phyloP scores from a whole-genome alignment of 2,888 invertebrate species.

The Zhengitettix transpicula region DNA sequence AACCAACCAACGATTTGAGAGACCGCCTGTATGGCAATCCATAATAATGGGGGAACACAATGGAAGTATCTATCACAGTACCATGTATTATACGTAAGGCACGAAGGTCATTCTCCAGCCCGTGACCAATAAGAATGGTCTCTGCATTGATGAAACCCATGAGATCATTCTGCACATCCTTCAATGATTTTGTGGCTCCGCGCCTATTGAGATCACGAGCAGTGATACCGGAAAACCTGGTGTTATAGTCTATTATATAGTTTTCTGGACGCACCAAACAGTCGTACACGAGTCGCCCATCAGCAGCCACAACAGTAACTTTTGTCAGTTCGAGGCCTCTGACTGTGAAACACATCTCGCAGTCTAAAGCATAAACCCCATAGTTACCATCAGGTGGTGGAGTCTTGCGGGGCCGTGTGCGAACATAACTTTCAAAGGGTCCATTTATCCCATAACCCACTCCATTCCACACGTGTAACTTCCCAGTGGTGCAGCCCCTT shows the following conservation, averaged over 20 bases:
- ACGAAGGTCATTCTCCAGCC: conserved; percentile 82
- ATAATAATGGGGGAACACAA: conserved; percentile 69
- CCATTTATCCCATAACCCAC: conserved; percentile 52
- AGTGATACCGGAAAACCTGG: conserved; percentile 86
- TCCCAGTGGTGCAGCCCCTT: conserved; percentile 46
- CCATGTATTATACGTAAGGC: conserved; percentile 70
- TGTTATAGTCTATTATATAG: conserved; percentile 83
- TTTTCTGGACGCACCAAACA: conserved; percentile 66
- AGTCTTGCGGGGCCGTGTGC: conserved; percentile 31
- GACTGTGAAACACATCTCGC: conserved; percentile 92
- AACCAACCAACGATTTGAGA: conserved; percentile 57
- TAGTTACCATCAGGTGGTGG: conserved; percentile 31
- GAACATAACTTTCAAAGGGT: conserved; percentile 48
- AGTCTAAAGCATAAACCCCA: conserved; percentile 71
- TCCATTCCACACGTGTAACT: conserved; percentile 65
- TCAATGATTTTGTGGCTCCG: conserved; percentile 47
- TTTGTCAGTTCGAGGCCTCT: conserved; percentile 74
- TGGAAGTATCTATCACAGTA: conserved; percentile 76
- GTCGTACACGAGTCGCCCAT: conserved; percentile 66
- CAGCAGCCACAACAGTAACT: conserved; percentile 63
- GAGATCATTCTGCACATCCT: conserved; percentile 73
- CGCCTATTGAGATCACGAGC: conserved; percentile 37
- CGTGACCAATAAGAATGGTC: conserved; percentile 89
- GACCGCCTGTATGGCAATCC: conserved; percentile 75
- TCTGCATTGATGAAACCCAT: conserved; percentile 61